Evolutionary conservation across 2,888 invertebrate genomes (phyloP).

Genomic region (Frankliniella fusca): DNA sequence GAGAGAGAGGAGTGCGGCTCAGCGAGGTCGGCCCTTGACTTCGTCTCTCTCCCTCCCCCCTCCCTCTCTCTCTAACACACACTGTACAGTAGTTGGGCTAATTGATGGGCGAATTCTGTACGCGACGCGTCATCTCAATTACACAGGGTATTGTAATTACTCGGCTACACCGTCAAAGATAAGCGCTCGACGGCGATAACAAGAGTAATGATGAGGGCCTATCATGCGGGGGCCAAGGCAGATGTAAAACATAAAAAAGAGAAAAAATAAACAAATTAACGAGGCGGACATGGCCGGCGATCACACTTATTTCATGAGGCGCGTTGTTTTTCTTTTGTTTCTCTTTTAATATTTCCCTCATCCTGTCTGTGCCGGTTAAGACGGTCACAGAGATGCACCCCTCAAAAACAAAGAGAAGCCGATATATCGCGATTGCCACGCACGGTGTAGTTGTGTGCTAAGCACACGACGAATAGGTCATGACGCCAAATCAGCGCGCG

Average conservation of each 20-base stretch:
- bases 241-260: neutral
- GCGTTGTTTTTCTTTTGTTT: no score
- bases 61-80: neutral
- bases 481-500: neutral
- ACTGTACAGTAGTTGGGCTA: neutral
- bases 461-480: neutral
- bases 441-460: no score
- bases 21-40: neutral
- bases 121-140: conserved; percentile 19
- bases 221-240: neutral
- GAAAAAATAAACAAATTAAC: neutral
- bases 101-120: conserved; percentile 24
- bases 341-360: no score
- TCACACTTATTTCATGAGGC: neutral
- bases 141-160: conserved; percentile 26
- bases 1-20: neutral
- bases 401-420: no score
- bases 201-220: neutral
- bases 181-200: neutral
- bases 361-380: no score
- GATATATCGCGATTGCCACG: no score
- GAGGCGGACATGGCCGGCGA: neutral
- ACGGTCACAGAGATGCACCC: no score
- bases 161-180: neutral
- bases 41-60: neutral